Evolutionary conservation across 2,113 vertebrate genomes (phyloP), one percentile per base, ranked within the genome.

Genomic region (Neogobius melanostomus): DNA sequence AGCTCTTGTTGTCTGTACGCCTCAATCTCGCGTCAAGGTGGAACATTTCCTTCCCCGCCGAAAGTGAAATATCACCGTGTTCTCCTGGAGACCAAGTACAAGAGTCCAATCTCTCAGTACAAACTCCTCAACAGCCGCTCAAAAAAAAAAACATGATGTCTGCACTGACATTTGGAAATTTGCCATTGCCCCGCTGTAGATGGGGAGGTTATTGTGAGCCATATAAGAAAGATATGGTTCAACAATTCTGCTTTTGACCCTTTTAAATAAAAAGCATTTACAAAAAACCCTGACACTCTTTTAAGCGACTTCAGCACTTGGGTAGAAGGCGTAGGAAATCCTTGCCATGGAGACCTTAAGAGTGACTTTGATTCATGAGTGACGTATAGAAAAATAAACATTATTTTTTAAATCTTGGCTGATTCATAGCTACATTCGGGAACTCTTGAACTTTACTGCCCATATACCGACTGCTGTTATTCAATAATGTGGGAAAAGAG

Each of bases 41-140:
- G 57, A 60, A 60, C 57, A 60, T 44, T 61, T 61, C 44, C 43
- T 61, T 44, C 43, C 8, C 36, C 43, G 15, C 17, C 59, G 8
- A 61, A 42, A 61, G 59, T 42, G 44, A 45, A 61, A 61, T 45
- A 61, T 61, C 42, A 45, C 42, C 59, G 45, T 61, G 59, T 61
- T 61, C 59, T 61, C 16, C 14, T 0, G 43, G 59, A 45, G 15
- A n/a, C 42, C 59, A 44, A 14, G 43, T 44, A 61, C 59, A 61
- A 61, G 59, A 61, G 59, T 61, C 44, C 59, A 61, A 61, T 61
- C 59, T 61, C 43, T 9, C 59, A 45, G 59, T 61, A 42, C 59
- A 61, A 45, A 15, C 57, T 36, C 28, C 57, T 7, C 36, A 12
- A 60, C 42, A 61, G 14, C 49, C 6, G 12, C 49, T 51, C 6